Conservation (phyloP, 1,140 invertebrate species). For the Calliphora vicina region DNA sequence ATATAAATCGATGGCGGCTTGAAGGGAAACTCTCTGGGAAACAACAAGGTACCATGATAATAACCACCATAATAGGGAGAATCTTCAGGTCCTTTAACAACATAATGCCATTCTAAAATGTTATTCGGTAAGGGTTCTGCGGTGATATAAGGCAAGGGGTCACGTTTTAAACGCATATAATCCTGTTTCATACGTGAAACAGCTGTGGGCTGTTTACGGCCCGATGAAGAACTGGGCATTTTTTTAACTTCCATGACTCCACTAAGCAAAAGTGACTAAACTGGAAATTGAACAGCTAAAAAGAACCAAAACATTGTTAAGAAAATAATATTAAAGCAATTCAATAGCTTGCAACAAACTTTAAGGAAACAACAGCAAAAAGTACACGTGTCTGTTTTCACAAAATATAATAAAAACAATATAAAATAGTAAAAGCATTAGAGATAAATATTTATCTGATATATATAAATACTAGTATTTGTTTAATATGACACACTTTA, state of each 20-base stretch:
- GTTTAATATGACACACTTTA: too few species aligned
- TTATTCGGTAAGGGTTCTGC: slow-evolving; percentile 89
- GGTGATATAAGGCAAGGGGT: slow-evolving; percentile 82
- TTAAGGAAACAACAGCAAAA: too few species aligned
- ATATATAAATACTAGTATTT: too few species aligned
- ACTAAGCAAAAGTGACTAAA: too few species aligned
- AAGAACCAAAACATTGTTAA: too few species aligned
- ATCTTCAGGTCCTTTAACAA: slow-evolving; percentile 81
- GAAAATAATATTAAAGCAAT: too few species aligned
- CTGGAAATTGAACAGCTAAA: too few species aligned
- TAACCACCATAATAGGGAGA: slow-evolving; percentile 94
- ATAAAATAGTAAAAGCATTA: too few species aligned
- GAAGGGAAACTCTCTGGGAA: slow-evolving; percentile 97
- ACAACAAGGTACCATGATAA: slow-evolving; percentile 97
- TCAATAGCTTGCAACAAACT: too few species aligned
- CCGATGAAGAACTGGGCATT: slow-evolving; percentile 21
- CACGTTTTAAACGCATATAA: slow-evolving; percentile 91
- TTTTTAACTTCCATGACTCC: slow-evolving; percentile 26
- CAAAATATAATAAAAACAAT: too few species aligned
- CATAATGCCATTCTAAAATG: slow-evolving; percentile 91
- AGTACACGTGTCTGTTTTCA: too few species aligned
- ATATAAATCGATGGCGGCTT: slow-evolving; percentile 98
- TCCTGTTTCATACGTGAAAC: slow-evolving; percentile 93
- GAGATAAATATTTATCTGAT: too few species aligned
- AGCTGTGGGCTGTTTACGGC: slow-evolving; percentile 68